phyloP scores from a whole-genome alignment of 2,888 invertebrate genomes.

The Stenotaenia linearis region DNA sequence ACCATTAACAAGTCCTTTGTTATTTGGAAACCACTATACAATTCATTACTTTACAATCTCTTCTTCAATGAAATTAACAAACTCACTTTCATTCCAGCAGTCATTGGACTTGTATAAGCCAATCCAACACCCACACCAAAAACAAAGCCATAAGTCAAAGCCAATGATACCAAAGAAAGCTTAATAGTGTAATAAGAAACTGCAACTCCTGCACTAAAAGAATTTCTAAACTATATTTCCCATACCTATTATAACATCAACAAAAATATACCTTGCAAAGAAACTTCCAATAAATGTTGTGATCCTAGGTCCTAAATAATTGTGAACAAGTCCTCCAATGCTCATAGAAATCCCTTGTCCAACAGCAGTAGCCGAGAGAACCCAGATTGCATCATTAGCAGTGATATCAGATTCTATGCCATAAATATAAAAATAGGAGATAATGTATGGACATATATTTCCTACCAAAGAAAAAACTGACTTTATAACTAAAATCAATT shows the following conservation, averaged over 20 bases:
- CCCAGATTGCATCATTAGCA: constrained; percentile 40
- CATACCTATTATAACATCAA: background rate
- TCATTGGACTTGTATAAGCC: constrained; percentile 44
- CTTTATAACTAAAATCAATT: background rate
- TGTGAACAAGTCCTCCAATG: constrained; percentile 43
- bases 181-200: constrained; percentile 43
- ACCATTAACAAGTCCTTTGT: constrained; percentile 46
- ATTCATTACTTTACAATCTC: background rate
- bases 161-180: constrained; percentile 39
- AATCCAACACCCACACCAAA: constrained; percentile 43
- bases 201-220: constrained; percentile 41
- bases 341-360: constrained; percentile 44
- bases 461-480: constrained; percentile 31
- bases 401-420: constrained; percentile 27
- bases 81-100: constrained; percentile 45
- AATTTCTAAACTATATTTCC: background rate
- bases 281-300: constrained; percentile 42
- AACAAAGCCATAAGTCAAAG: constrained; percentile 43
- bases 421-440: constrained; percentile 37
- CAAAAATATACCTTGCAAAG: constrained; percentile 41
- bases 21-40: constrained; percentile 46
- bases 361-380: constrained; percentile 41
- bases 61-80: background rate
- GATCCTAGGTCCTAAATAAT: constrained; percentile 41
- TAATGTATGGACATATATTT: constrained; percentile 39